These are phyloP conservation scores for Physeter macrocephalus DNA, from an alignment of 2,113 vertebrate species.

Conservation along the genomic window DNA sequence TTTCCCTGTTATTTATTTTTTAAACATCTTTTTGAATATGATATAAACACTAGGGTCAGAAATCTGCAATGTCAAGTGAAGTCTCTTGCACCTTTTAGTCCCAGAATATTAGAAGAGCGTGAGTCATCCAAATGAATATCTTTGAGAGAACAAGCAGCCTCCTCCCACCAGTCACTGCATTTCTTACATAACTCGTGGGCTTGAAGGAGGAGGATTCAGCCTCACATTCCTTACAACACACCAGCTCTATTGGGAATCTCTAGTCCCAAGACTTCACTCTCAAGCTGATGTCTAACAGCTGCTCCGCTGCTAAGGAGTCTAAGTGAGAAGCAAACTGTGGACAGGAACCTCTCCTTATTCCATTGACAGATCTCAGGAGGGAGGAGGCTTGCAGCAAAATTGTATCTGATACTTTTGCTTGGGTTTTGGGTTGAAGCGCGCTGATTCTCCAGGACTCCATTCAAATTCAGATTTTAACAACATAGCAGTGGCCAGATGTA, in stretches of 20 bases:
- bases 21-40: not conserved
- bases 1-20: not conserved
- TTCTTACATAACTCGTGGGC: not conserved
- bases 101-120: not conserved
- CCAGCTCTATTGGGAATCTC: not conserved
- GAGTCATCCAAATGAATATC: not conserved
- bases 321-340: constrained; percentile 15
- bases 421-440: not conserved
- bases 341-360: not conserved
- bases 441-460: not conserved
- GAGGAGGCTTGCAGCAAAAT: not conserved
- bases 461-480: not conserved
- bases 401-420: not conserved
- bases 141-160: not conserved
- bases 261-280: not conserved
- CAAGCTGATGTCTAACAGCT: not conserved
- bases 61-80: not conserved
- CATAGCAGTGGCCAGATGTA: not conserved
- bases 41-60: not conserved
- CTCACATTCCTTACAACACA: not conserved
- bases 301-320: not conserved
- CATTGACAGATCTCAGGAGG: not conserved
- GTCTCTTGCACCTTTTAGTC: not conserved
- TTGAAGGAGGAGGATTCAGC: not conserved
- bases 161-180: not conserved